Conservation (phyloP, 1,140 invertebrate species). For the Microplitis mediator region DNA sequence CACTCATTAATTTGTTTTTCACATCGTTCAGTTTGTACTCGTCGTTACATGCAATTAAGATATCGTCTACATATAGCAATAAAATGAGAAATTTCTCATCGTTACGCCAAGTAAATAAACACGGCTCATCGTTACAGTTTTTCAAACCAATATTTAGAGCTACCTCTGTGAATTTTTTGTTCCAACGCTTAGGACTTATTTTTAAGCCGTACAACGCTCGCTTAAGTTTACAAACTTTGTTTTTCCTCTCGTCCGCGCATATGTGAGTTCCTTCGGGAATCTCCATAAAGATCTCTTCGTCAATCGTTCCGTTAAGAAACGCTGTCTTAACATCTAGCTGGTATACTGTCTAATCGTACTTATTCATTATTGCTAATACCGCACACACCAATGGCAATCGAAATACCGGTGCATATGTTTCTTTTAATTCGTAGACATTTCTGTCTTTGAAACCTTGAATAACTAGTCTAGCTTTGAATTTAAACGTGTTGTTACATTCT, state of each 20-base stretch:
- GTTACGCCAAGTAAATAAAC: conserved; percentile 44
- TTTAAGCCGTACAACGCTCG: conserved; percentile 47
- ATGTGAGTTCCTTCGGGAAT: conserved; percentile 40
- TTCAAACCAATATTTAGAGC: conserved; percentile 25
- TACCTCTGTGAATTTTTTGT: conserved; percentile 35
- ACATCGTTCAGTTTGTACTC: conserved; percentile 9
- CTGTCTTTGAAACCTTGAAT: conserved; percentile 22
- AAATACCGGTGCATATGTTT: conserved; percentile 26
- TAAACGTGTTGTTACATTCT: background rate
- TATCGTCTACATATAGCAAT: conserved; percentile 26
- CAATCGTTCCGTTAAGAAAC: conserved; percentile 45
- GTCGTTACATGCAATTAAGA: conserved; percentile 20
- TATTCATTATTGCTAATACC: conserved; percentile 29
- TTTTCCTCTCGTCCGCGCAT: background rate
- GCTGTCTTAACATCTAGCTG: conserved; percentile 53
- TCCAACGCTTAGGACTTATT: conserved; percentile 44
- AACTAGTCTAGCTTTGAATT: conserved; percentile 21
- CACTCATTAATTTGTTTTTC: conserved; percentile 8
- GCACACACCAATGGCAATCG: conserved; percentile 20
- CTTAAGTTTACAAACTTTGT: conserved; percentile 36
- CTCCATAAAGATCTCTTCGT: conserved; percentile 57
- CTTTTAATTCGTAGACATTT: conserved; percentile 15
- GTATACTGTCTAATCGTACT: conserved; percentile 33
- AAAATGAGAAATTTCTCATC: conserved; percentile 14
- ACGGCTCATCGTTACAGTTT: conserved; percentile 41